A percentile compares a stretch with the other conserved stretches of the same genome.
These are phyloP conservation scores for Diorhabda sublineata DNA, from an alignment of 1,140 invertebrate species.

Conservation along the genomic window DNA sequence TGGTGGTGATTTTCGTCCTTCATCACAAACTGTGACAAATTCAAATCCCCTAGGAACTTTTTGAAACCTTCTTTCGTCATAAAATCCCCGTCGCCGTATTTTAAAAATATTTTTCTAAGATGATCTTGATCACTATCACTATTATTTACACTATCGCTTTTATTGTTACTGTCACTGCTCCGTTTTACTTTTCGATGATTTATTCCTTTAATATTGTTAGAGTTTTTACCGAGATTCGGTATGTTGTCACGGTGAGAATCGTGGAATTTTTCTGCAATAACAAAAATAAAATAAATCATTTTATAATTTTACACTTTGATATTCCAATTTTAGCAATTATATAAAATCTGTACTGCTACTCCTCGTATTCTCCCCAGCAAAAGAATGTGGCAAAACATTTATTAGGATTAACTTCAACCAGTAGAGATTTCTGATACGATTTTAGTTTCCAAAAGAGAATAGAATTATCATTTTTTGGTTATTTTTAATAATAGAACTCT, in stretches of 20 bases:
- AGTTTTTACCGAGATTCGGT: not conserved
- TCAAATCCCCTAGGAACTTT: conserved; percentile 50
- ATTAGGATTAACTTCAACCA: too few relatives aligned
- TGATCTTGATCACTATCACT: conserved; percentile 24
- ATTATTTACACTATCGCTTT: conserved; percentile 22
- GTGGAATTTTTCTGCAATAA: not conserved
- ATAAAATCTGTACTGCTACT: too few relatives aligned
- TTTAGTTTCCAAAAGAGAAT: too few relatives aligned
- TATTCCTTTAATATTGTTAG: conserved; percentile 4
- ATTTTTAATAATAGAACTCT: too few relatives aligned
- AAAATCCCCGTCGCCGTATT: conserved; percentile 55
- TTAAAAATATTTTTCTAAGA: conserved; percentile 49
- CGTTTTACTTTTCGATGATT: conserved; percentile 8
- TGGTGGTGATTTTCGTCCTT: not conserved
- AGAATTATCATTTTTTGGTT: too few relatives aligned
- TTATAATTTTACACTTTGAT: too few relatives aligned
- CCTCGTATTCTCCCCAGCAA: too few relatives aligned
- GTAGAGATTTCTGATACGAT: too few relatives aligned
- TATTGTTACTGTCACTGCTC: conserved; percentile 11
- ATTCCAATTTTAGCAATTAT: too few relatives aligned
- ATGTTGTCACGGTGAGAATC: not conserved
- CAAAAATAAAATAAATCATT: too few relatives aligned
- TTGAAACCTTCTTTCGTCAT: conserved; percentile 65
- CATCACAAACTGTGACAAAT: not conserved
- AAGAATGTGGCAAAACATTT: too few relatives aligned